Conservation (phyloP, 1,140 invertebrate genomes). For the Kradibia gibbosae region DNA sequence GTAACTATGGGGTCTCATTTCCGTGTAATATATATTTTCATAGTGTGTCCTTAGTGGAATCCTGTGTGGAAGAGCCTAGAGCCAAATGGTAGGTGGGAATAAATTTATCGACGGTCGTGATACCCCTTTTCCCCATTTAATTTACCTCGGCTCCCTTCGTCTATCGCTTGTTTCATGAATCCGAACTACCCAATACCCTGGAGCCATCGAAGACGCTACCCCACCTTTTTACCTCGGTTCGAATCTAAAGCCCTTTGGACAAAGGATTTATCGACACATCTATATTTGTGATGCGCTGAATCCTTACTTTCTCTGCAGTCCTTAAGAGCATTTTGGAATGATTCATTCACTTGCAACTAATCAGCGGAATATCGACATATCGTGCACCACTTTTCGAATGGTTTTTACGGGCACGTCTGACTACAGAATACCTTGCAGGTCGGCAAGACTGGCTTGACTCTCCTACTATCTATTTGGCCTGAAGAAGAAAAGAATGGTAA, state of each 20-base stretch:
- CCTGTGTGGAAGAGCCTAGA: neutral
- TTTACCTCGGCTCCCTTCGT: no score
- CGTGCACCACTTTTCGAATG: neutral
- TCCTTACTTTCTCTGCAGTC: neutral
- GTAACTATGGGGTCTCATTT: neutral
- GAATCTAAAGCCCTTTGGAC: neutral
- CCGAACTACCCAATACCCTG: no score
- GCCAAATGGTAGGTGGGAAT: neutral
- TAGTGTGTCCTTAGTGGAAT: neutral
- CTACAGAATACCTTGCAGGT: neutral
- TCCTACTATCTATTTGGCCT: neutral
- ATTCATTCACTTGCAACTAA: neutral
- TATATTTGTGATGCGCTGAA: conserved; percentile 3
- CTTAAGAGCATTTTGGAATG: neutral
- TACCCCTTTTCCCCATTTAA: neutral
- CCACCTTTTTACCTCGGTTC: neutral
- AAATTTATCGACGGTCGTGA: neutral
- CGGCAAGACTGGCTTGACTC: neutral
- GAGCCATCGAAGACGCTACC: no score
- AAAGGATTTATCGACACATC: conserved; percentile 21
- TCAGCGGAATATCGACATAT: neutral
- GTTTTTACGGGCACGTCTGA: neutral
- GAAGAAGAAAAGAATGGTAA: neutral
- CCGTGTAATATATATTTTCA: conserved; percentile 22
- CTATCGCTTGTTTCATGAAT: no score